These are phyloP conservation scores for Nannospalax galili DNA, from an alignment of 2,113 vertebrate species.

Conservation along the genomic window DNA sequence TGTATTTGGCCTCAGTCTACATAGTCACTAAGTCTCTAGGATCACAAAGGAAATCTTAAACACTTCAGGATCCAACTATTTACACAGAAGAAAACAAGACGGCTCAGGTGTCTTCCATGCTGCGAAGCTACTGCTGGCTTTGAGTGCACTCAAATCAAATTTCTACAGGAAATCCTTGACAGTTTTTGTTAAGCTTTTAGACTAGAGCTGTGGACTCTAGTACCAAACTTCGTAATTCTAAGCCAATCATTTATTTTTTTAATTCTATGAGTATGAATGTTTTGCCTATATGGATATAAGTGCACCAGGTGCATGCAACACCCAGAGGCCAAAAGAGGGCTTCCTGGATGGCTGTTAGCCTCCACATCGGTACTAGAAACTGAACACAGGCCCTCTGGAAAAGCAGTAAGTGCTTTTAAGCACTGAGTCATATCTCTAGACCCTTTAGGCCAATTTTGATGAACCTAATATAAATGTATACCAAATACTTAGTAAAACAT, in stretches of 20 bases:
- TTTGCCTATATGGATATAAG: too few relatives aligned
- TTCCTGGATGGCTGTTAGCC: too few relatives aligned
- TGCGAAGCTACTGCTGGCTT: neutral
- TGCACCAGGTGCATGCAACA: too few relatives aligned
- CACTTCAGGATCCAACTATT: neutral
- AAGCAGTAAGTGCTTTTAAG: too few relatives aligned
- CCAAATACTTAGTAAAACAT: neutral
- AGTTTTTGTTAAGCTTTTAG: neutral
- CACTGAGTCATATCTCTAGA: too few relatives aligned
- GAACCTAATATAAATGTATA: neutral
- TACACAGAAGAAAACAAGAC: neutral
- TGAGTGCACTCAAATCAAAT: neutral
- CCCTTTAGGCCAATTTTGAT: neutral
- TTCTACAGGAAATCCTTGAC: neutral
- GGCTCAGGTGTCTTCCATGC: neutral
- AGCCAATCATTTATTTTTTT: too few relatives aligned
- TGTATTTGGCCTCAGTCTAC: neutral
- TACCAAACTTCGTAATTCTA: too few relatives aligned
- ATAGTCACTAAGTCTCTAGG: neutral
- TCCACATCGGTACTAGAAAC: too few relatives aligned
- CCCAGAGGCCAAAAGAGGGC: too few relatives aligned
- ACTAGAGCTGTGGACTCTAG: too few relatives aligned
- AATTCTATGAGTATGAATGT: too few relatives aligned
- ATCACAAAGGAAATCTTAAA: slow-evolving; percentile 18
- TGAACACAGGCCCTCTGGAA: too few relatives aligned